These are phyloP conservation scores for Malurus elegans DNA, from an alignment of 2,113 vertebrate genomes.

Conservation along the genomic window DNA sequence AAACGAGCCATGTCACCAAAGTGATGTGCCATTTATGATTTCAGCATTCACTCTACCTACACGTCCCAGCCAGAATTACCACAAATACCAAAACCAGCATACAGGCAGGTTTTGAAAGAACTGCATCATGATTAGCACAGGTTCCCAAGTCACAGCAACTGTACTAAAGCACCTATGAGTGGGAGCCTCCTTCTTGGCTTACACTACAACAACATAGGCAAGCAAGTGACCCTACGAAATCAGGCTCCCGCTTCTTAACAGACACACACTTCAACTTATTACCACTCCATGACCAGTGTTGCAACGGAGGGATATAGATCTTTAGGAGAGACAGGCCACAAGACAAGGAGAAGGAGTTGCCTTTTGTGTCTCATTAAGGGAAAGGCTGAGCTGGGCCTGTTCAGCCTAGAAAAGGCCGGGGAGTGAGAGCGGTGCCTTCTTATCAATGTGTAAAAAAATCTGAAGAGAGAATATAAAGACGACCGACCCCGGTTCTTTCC, in stretches of 20 bases:
- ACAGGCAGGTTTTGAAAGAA: neutral
- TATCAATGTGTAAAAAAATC: accelerated
- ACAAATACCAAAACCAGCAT: neutral
- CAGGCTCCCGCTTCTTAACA: neutral
- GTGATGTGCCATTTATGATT: neutral
- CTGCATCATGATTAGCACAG: neutral
- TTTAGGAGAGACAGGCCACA: neutral
- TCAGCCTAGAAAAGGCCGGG: neutral
- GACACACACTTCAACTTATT: neutral
- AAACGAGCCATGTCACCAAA: neutral
- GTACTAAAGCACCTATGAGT: neutral
- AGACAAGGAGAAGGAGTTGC: neutral
- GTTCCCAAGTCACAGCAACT: neutral
- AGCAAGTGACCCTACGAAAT: accelerated
- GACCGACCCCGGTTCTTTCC: neutral
- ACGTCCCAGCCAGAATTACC: neutral
- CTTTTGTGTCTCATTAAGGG: neutral
- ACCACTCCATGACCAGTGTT: no score
- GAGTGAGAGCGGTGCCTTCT: no score
- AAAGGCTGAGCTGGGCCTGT: neutral
- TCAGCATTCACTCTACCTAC: neutral
- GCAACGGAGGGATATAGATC: neutral
- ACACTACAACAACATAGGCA: neutral
- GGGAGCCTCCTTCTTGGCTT: neutral
- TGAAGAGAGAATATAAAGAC: neutral